Evolutionary conservation across 2,113 vertebrate species (phyloP), one percentile per base, ranked within the genome.

Genomic region (Dipodomys ordii): DNA sequence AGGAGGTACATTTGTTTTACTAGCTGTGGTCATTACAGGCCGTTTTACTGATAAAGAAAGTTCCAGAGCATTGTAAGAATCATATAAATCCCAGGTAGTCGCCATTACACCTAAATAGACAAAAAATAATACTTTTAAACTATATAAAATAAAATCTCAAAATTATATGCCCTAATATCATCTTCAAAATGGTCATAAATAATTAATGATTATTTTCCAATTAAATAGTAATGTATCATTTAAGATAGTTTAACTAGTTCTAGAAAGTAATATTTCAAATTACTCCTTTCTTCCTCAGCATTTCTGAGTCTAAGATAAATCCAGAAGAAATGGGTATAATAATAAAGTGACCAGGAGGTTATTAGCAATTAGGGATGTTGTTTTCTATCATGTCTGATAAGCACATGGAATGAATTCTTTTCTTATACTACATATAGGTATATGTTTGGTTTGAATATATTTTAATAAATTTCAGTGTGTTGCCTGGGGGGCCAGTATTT

Each of bases 81-180:
- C 96, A 53, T 98, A 98, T 91, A 99, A 94, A 96, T 99, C 98
- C 98, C 99, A 99, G 39, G 65, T 22, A 53, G 98, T 99, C 67
- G 98, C 98, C 95, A 95, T 96, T 27, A 94, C 13, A 32, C 98
- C 99, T 99, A 96, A 57, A 64, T 67, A 93, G 27, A 91, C 0
- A 94, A 68, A 78, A 84, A 86, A 89, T 79, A 64, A 76, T n/a
- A 91, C 19, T 68, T 65, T 57, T 78, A 90, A 87, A 49, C 2
- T 22, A 80, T 83, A 92, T 76, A 19, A 68, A 83, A 35, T n/a
- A 83, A 85, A 82, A 72, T 44, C 19, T 84, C 28, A 92, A 85
- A 69, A 32, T 13, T 32, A 79, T 6, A 74, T 65, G 20, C 7
- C 46, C 49, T 84, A 92, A 83, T 83, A 83, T 69, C 22, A 89